These are phyloP conservation scores for Labroides dimidiatus DNA, from an alignment of 2,797 vertebrate genomes.

Conservation along the genomic window DNA sequence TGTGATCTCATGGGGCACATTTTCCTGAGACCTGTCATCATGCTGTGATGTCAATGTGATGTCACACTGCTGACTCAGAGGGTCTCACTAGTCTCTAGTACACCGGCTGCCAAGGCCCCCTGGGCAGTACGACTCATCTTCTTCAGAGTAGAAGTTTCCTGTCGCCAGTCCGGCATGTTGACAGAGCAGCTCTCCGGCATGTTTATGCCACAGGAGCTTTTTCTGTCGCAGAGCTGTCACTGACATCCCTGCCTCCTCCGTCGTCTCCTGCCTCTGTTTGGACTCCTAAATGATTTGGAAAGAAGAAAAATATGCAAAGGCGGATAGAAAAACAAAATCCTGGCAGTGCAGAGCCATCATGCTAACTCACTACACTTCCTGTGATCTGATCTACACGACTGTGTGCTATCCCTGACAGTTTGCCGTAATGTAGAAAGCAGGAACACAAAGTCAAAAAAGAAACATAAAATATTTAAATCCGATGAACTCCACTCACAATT, in stretches of 20 bases:
- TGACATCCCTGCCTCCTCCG: constrained; percentile 31
- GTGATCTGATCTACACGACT: constrained; percentile 23
- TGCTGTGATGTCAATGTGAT: constrained; percentile 28
- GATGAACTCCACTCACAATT: not conserved
- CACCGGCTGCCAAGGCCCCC: constrained; percentile 24
- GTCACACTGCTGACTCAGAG: constrained; percentile 36
- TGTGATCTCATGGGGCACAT: constrained; percentile 14
- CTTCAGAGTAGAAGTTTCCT: constrained; percentile 42
- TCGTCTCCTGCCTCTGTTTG: constrained; percentile 34
- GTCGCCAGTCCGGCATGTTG: constrained; percentile 34
- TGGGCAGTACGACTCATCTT: constrained; percentile 39
- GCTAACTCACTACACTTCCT: constrained; percentile 13
- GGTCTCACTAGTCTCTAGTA: constrained; percentile 1
- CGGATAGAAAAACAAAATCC: constrained; percentile 44
- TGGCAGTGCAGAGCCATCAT: constrained; percentile 21
- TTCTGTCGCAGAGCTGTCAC: constrained; percentile 55
- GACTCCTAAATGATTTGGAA: constrained; percentile 42
- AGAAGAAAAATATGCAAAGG: constrained; percentile 17
- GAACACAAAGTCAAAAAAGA: constrained; percentile 8
- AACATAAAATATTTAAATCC: not conserved
- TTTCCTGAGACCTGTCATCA: constrained; percentile 14
- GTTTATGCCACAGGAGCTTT: constrained; percentile 64
- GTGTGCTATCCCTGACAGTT: constrained; percentile 30
- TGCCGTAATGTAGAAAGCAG: constrained; percentile 25
- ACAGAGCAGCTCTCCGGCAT: constrained; percentile 44